A percentile compares a stretch with the other conserved stretches of the same genome.
These are phyloP conservation scores for Pyralis farinalis DNA, from an alignment of 2,888 invertebrate species.

Conservation along the genomic window DNA sequence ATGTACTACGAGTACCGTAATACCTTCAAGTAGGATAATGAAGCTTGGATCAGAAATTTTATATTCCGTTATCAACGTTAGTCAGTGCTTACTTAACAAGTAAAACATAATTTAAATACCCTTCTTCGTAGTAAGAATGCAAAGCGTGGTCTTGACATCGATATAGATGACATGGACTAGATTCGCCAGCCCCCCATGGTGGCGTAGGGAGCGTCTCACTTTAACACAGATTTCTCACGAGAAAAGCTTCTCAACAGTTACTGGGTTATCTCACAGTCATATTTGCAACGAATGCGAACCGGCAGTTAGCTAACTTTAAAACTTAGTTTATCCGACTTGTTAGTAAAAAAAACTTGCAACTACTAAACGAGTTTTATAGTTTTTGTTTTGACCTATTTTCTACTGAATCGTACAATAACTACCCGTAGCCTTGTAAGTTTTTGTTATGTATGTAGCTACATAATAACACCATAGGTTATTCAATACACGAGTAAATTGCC, in stretches of 20 bases:
- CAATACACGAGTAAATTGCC: constrained; percentile 27
- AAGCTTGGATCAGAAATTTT: too few relatives aligned
- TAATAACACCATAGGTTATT: background rate
- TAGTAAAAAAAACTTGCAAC: constrained; percentile 7
- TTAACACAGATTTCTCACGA: constrained; percentile 40
- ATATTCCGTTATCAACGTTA: too few relatives aligned
- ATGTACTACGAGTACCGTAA: too few relatives aligned
- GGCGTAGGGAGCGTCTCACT: constrained; percentile 11
- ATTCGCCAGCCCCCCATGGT: background rate
- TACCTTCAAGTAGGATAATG: too few relatives aligned
- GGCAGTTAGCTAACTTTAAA: constrained; percentile 6
- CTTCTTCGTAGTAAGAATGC: too few relatives aligned
- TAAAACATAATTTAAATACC: too few relatives aligned
- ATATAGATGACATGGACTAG: background rate
- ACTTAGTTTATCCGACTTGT: constrained; percentile 8
- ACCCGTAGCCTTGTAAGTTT: background rate
- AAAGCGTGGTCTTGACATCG: background rate
- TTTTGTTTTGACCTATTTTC: background rate
- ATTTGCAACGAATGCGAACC: constrained; percentile 11
- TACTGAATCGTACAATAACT: background rate
- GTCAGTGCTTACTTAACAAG: too few relatives aligned
- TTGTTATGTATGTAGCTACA: background rate
- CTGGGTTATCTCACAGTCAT: constrained; percentile 11
- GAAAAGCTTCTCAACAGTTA: constrained; percentile 22
- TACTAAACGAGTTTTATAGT: background rate